Base-by-base conservation (phyloP, 2,797 vertebrate genomes). In the Notolepis coatsorum region DNA sequence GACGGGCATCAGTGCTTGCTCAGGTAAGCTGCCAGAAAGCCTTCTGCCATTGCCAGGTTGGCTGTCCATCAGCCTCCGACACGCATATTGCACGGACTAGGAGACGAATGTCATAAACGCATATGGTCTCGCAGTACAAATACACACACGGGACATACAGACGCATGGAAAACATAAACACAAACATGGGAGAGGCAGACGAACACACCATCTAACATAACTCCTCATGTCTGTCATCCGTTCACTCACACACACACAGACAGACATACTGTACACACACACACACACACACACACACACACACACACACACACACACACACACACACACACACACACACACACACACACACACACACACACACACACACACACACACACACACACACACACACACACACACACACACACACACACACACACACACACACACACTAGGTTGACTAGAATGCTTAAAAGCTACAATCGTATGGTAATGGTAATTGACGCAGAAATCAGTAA, bases 1-100 rank as follows among this genome's bases (percentile, higher is more conserved):
- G 45, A 81, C 69, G 76, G 64, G 65, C 82, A 85, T 90, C 82
- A 90, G 84, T 87, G 80, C 82, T 87, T 84, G 71, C 67, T 77
- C 73, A 80, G 80, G 77, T 87, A 79, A 63, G 45, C 53, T 68
- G 88, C 88, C 88, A 91, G n/a, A 77, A 50, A 64, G 33, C 62
- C 35, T 20, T 63, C 35, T 68, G 63, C 72, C 60, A 37, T 7
- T 85, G 73, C 73, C 79, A 86, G 75, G 4, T 47, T 58, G 50
- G 25, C 71, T 80, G 71, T 66, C 57, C 73, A 43, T 59, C 25
- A 58, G 54, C 18, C 24, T 45, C 31, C 27, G 6, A 75, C 38
- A 77, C 43, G 30, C 52, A 45, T 24, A 45, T 37, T 7, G 53
- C 57, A 65, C 66, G 57, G 55, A 68, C 7, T 13, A 58, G 37